phyloP scores from a whole-genome alignment of 2,113 vertebrate species.

The Cranoglanis bouderius region DNA sequence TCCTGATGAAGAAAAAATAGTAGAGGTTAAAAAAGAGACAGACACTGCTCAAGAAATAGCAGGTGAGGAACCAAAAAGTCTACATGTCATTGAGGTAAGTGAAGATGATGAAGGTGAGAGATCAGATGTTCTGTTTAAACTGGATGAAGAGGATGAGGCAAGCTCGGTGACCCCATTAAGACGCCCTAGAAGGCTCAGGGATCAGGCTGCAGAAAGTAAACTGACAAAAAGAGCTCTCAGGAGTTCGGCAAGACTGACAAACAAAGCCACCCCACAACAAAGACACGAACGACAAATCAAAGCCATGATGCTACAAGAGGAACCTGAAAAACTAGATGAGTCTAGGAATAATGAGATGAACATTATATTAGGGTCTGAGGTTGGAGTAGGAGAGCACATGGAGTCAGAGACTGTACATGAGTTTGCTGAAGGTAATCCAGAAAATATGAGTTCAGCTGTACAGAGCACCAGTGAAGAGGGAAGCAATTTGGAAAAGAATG shows the following conservation, averaged over 20 bases:
- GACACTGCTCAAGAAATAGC: not conserved
- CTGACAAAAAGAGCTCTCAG: not conserved
- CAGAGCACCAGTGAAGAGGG: not conserved
- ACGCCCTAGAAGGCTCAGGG: not conserved
- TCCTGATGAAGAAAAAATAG: not conserved
- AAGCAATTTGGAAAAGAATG: not conserved
- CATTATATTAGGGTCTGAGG: not conserved
- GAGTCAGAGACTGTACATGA: not conserved
- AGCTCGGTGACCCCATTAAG: not conserved
- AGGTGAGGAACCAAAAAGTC: not conserved
- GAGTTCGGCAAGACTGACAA: not conserved
- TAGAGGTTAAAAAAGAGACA: not conserved
- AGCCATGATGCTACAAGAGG: not conserved
- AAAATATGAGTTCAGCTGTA: not conserved
- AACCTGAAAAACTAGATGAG: not conserved
- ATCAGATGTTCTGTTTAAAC: not conserved
- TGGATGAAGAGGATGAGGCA: not conserved
- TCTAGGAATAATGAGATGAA: not conserved
- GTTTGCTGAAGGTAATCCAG: not conserved
- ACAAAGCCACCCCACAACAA: not conserved
- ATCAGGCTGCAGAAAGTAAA: not conserved
- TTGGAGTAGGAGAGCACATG: not conserved
- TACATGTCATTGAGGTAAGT: not conserved
- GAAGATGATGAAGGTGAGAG: not conserved
- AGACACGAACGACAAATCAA: not conserved